Evolutionary conservation across 2,888 invertebrate species (phyloP).

Genomic region (Drosophila affinis): DNA sequence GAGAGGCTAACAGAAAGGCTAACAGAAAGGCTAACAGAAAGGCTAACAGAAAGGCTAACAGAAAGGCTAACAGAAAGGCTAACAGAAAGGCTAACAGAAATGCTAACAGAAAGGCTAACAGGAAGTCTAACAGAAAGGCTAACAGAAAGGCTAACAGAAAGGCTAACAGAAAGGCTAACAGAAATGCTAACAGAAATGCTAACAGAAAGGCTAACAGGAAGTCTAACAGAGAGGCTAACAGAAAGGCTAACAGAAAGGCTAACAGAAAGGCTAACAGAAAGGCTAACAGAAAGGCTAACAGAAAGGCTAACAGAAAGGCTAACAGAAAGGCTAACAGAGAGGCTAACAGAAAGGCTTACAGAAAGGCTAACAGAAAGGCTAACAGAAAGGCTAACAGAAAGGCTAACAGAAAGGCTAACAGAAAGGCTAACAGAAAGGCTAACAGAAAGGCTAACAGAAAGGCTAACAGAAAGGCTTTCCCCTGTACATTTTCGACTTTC

Average conservation of each 20-base stretch:
- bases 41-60: too few species aligned
- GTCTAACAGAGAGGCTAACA: background rate
- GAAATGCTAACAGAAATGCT: too few species aligned
- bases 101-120: too few species aligned
- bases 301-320: constrained; percentile 4
- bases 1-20: background rate
- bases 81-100: background rate
- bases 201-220: background rate
- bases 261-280: constrained; percentile 1
- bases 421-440: constrained; percentile 4
- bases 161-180: background rate
- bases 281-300: too few species aligned
- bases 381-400: constrained; percentile 1
- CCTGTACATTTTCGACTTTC: background rate
- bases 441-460: too few species aligned
- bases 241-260: too few species aligned
- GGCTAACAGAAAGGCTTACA: too few species aligned
- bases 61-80: background rate
- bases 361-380: too few species aligned
- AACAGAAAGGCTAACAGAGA: too few species aligned
- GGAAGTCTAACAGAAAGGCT: too few species aligned
- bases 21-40: constrained; percentile 1
- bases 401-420: too few species aligned
- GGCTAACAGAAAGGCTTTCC: background rate
- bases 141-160: constrained; percentile 13